Evolutionary conservation across 1,140 invertebrate genomes (phyloP), one percentile per base, ranked within the genome.

Genomic region (Bombus superbus): DNA sequence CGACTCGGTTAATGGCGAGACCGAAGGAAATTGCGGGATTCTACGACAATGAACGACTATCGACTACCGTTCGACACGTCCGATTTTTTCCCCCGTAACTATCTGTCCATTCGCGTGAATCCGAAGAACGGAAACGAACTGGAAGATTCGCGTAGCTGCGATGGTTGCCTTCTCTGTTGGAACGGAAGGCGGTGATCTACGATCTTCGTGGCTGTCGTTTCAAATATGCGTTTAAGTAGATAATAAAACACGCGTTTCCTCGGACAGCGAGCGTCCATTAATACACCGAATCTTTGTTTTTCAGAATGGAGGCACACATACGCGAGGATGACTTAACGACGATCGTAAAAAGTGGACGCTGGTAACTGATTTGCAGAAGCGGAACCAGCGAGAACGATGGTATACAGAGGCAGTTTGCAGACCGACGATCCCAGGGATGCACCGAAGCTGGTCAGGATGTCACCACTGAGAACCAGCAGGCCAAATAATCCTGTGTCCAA

Each of bases 381-480:
- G n/a, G 53, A 73, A n/a, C 25, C 76, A n/a, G 35, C 28, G 8
- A 42, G 35, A 59, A 89, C 80, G 11, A 94, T 94, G 93, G 93
- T 94, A 18, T 93, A 93, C 78, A 88, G 93, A 72, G 92, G 92
- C 35, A 92, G 88, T 78, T 86, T 93, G 73, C 92, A 93, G 78
- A 93, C 92, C 13, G 92, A 93, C 78, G 93, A 94, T 75, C 90
- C 92, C 5, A 84, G 90, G 47, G 92, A 94, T 77, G 91, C 90
- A 9, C 92, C 93, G 35, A 91, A 76, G 47, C 72, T 94, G 79
- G 92, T 93, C 8, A 86, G 92, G 40, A 91, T 94, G 82, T 88
- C 92, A 10, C 92, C 93, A 25, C 38, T 94, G 5, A 86, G 92
- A 53, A 83, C 86, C 42, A 94, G 93, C 74, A 86, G 88, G 53